Evolutionary conservation across 1,140 invertebrate species (phyloP).

Genomic region (Drosophila murphyi): DNA sequence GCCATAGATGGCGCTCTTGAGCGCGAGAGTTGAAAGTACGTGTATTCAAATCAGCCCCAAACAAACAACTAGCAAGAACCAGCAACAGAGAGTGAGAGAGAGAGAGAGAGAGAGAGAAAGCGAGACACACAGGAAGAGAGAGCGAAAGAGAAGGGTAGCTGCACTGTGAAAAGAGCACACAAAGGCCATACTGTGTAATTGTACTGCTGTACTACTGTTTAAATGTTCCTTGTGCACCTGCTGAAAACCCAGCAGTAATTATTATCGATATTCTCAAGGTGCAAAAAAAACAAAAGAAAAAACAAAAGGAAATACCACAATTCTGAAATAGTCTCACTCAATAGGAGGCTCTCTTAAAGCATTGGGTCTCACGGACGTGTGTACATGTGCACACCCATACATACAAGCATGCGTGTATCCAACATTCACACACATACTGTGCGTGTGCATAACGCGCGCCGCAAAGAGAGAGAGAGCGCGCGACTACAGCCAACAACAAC

Average conservation of each 20-base stretch:
- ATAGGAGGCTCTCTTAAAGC: constrained; percentile 31
- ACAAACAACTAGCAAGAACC: constrained; percentile 15
- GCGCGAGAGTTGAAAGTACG: constrained; percentile 39
- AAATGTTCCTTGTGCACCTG: constrained; percentile 51
- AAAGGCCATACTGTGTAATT: background rate
- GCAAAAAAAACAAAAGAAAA: background rate
- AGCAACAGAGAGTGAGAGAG: constrained; percentile 18
- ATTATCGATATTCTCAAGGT: constrained; percentile 31
- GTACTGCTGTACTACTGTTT: constrained; percentile 20
- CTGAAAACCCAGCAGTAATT: constrained; percentile 39
- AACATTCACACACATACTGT: constrained; percentile 61
- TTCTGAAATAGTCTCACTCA: constrained; percentile 12
- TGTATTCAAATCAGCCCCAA: constrained; percentile 77
- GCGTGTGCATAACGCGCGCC: constrained; percentile 76
- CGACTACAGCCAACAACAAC: constrained; percentile 17
- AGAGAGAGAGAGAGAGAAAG: constrained; percentile 25
- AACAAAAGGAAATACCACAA: constrained; percentile 1
- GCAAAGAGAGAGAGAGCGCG: constrained; percentile 45
- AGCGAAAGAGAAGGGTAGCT: background rate
- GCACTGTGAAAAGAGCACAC: background rate
- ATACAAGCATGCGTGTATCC: constrained; percentile 18
- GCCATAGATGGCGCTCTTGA: constrained; percentile 72
- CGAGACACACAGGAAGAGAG: constrained; percentile 19
- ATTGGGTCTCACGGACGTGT: constrained; percentile 32
- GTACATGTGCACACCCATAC: constrained; percentile 13